Conservation (phyloP, 2,888 invertebrate species). For the Abrostola tripartita region DNA sequence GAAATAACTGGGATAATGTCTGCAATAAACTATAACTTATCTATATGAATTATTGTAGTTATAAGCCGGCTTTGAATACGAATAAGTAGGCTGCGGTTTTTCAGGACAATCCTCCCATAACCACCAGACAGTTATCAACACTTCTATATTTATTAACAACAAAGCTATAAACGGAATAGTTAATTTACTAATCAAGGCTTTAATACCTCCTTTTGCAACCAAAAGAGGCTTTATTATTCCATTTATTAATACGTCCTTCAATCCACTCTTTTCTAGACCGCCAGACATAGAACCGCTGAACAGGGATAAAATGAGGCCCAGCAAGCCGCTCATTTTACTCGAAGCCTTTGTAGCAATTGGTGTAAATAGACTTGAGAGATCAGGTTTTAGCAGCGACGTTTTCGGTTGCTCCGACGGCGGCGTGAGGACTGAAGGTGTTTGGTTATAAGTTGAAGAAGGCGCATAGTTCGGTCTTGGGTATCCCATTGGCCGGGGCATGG, state of each 20-base stretch:
- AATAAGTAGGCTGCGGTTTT: conserved; percentile 35
- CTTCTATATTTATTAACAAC: conserved; percentile 79
- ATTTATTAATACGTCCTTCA: conserved; percentile 76
- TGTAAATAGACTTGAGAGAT: conserved; percentile 66
- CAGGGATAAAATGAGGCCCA: conserved; percentile 73
- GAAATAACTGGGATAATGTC: conserved; percentile 53
- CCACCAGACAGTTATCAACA: conserved; percentile 83
- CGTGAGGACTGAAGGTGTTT: conserved; percentile 42
- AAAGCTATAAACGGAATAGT: conserved; percentile 79
- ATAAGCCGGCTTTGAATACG: conserved; percentile 62
- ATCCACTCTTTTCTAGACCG: conserved; percentile 70
- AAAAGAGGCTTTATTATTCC: conserved; percentile 79
- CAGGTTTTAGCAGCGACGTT: conserved; percentile 61
- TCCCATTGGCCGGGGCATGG: conserved; percentile 33
- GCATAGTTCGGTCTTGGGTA: conserved; percentile 42
- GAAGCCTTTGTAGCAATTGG: conserved; percentile 72
- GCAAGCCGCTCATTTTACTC: conserved; percentile 73
- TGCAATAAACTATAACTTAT: conserved; percentile 45
- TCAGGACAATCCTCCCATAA: conserved; percentile 83
- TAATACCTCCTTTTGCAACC: conserved; percentile 75
- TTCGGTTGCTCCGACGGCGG: conserved; percentile 55
- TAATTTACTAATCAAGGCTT: conserved; percentile 78
- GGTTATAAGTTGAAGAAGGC: conserved; percentile 45
- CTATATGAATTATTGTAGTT: conserved; percentile 64
- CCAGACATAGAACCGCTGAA: conserved; percentile 70